Conservation (phyloP, 1,140 invertebrate species). For the Teleogryllus occipitalis region DNA sequence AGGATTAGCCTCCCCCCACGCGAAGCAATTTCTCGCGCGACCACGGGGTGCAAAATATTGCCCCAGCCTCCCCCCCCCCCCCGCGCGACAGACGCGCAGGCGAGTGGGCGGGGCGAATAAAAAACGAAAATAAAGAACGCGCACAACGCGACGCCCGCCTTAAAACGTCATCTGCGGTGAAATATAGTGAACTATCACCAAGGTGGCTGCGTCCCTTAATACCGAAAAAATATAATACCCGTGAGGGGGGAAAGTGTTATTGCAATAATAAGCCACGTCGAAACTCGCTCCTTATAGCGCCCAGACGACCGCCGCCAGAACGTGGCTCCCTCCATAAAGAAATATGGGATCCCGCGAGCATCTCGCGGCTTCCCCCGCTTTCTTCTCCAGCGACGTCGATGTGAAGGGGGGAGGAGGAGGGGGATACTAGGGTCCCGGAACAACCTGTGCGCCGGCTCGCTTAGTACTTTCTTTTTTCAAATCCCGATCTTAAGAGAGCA, state of each 20-base stretch:
- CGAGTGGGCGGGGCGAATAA: neutral
- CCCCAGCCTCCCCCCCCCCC: neutral
- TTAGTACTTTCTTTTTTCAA: neutral
- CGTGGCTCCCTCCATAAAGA: neutral
- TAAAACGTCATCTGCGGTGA: neutral
- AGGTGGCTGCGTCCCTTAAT: neutral
- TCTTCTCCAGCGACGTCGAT: too few relatives aligned
- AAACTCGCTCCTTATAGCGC: neutral
- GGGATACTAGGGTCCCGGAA: neutral
- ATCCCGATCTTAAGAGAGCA: slow-evolving; percentile 1
- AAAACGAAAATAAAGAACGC: neutral
- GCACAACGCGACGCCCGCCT: neutral
- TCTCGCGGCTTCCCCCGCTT: too few relatives aligned
- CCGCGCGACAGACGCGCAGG: neutral
- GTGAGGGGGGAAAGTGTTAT: neutral
- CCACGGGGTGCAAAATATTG: neutral
- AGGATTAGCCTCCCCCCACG: neutral
- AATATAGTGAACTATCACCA: neutral
- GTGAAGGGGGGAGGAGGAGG: too few relatives aligned
- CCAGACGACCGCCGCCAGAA: neutral
- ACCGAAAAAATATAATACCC: neutral
- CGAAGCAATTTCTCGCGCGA: neutral
- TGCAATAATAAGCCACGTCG: neutral
- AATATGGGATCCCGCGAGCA: neutral
- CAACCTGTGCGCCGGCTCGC: neutral